phyloP scores from a whole-genome alignment of 2,113 vertebrate species.

The Elgaria multicarinata region DNA sequence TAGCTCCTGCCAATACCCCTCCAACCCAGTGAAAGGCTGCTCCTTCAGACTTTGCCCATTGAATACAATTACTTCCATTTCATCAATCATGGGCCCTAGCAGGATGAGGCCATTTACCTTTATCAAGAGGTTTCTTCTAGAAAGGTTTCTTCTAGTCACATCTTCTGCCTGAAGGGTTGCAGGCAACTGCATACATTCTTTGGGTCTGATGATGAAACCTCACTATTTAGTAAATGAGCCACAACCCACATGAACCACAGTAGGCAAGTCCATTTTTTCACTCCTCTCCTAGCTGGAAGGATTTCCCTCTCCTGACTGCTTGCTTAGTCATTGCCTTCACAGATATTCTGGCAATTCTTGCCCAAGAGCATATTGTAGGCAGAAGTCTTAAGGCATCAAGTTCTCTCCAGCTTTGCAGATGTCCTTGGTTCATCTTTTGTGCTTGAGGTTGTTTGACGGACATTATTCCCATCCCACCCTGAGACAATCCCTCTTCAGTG shows the following conservation, averaged over 20 bases:
- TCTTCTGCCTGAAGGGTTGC: background rate
- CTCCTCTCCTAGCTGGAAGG: background rate
- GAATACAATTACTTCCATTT: background rate
- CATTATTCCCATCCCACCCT: background rate
- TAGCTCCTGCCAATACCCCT: background rate
- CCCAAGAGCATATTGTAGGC: background rate
- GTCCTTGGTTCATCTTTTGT: background rate
- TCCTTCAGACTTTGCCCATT: background rate
- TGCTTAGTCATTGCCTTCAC: background rate
- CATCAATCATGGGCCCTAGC: background rate
- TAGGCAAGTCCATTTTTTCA: background rate
- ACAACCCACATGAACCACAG: background rate
- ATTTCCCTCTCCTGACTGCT: background rate
- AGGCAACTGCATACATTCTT: background rate
- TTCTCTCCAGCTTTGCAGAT: background rate
- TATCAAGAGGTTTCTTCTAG: background rate
- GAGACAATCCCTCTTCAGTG: background rate
- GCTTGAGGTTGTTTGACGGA: background rate
- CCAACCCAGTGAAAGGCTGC: background rate
- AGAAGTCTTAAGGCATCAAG: background rate
- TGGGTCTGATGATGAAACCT: background rate
- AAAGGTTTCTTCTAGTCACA: background rate
- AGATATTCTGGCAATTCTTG: background rate
- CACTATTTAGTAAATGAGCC: background rate
- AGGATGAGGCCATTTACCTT: too few species aligned